Evolutionary conservation across 2,797 vertebrate genomes (phyloP), one percentile per base, ranked within the genome.

Genomic region (Oryzias dopingdopingensis): DNA sequence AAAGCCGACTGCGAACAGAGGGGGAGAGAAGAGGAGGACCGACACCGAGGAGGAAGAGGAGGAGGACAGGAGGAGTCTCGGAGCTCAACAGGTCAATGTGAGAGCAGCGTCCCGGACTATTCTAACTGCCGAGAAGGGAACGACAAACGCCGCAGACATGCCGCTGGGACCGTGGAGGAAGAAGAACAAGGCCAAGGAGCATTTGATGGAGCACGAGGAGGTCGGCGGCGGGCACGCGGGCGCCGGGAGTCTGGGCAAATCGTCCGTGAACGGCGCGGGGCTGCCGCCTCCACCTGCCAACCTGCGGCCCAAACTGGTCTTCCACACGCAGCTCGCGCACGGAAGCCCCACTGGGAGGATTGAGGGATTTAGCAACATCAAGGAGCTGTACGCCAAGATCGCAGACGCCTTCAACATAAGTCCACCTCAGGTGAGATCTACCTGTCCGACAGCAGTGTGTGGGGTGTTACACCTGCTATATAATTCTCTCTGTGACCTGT

Each of bases 261-360:
- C 86, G 4, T 4, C 82, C 0, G 74, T 80, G 50, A 90, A 90
- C 67, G 91, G 88, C 41, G 87, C 83, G 17, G 82, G 90, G 12
- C 79, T 91, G 48, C 88, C 89, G 40, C 79, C 85, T 41, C 86
- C 86, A 62, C 87, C 92, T 60, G 89, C 88, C 64, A 79, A 59
- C 85, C 76, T 84, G 65, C 70, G 87, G 74, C 91, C 90, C 74
- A 80, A 92, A 49, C 90, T 96, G 70, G 93, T 94, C 22, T 99
- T 99, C 85, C 94, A 97, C 87, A 90, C 96, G 68, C 97, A 99
- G 91, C 92, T 98, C 64, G 97, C 97, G 1, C 96, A 98, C 87
- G 97, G 97, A 52, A 97, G 96, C 85, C 92, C 95, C 80, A 98
- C 97, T 10, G 95, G 93, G 72, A 89, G 94, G 59, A 93, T 99